Base-by-base conservation (phyloP, 1,140 invertebrate genomes). In the Pteromalus puparum region DNA sequence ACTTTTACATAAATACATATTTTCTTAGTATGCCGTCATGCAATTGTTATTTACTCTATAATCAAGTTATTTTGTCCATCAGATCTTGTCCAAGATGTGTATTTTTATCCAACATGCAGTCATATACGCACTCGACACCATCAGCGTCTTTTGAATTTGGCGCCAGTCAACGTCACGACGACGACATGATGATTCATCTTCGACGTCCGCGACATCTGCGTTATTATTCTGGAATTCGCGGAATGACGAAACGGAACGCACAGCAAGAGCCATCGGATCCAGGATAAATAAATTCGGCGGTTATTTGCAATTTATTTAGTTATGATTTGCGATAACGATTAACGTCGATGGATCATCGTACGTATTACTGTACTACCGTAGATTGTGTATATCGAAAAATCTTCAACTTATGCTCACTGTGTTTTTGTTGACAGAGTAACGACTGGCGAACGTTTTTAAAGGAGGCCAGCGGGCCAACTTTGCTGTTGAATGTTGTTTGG, bases 401-500 rank as follows among this genome's bases (percentile, higher is more conserved):
- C 28, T 24, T 81, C 10, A 67, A 74, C 13, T 30, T 15, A 34
- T 38, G 28, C 42, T 68, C 24, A 18, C 34, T 68, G 28, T 24
- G 30, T 81, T 80, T 65, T 76, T 85, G 72, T 85, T 68, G 48
- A 75, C 53, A 84, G 83, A 80, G 30, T 67, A 46, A 68, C 42
- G 77, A 84, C 53, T 75, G 83, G 53, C 67, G 46, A 76, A 26
- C 61, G 53, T 74, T 80, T 83, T 82, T 75, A 81, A 85, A 85
- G 84, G 84, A 85, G 84, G 84, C 84, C 84, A 85, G 79, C 84
- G 84, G 84, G 84, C 84, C 84, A 81, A 85, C 84, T 81, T 84
- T 81, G 46, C 61, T 81, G 46, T 42, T 80, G 77, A 84, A 79
- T 84, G 76, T 79, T 83, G 30, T 48, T 73, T 42, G 28, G 53